phyloP scores from a whole-genome alignment of 2,888 invertebrate species.

The Andrena hattorfiana region DNA sequence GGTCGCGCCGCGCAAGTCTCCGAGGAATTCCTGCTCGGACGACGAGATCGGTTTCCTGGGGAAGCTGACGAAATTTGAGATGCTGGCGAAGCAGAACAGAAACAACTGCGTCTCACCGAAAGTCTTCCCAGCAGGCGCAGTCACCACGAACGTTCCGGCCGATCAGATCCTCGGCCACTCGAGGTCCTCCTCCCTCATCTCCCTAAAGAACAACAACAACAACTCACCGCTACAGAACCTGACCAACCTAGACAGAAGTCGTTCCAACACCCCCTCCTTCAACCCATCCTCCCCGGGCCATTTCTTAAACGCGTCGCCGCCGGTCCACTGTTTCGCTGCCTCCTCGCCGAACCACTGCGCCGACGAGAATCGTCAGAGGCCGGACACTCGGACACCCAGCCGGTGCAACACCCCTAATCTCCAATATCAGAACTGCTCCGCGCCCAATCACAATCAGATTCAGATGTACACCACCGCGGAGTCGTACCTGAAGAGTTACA shows the following conservation, averaged over 20 bases:
- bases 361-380: constrained; percentile 80
- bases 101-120: constrained; percentile 89
- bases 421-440: constrained; percentile 57
- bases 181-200: constrained; percentile 81
- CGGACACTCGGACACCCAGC: constrained; percentile 76
- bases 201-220: constrained; percentile 82
- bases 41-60: constrained; percentile 89
- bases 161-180: constrained; percentile 91
- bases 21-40: constrained; percentile 86
- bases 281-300: constrained; percentile 39
- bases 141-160: constrained; percentile 93
- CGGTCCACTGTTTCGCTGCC: constrained; percentile 42
- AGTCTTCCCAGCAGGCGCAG: constrained; percentile 92
- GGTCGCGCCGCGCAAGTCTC: constrained; percentile 88
- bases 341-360: constrained; percentile 45
- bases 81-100: constrained; percentile 89
- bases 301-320: constrained; percentile 32
- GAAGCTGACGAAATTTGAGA: constrained; percentile 93
- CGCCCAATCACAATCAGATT: constrained; percentile 75
- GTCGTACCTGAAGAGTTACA: constrained; percentile 74
- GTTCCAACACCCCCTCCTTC: constrained; percentile 73
- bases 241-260: constrained; percentile 63
- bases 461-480: constrained; percentile 75
- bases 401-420: constrained; percentile 74
- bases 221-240: constrained; percentile 58